Evolutionary conservation across 2,113 vertebrate species (phyloP).

Genomic region (Syngnathoides biaculeatus): DNA sequence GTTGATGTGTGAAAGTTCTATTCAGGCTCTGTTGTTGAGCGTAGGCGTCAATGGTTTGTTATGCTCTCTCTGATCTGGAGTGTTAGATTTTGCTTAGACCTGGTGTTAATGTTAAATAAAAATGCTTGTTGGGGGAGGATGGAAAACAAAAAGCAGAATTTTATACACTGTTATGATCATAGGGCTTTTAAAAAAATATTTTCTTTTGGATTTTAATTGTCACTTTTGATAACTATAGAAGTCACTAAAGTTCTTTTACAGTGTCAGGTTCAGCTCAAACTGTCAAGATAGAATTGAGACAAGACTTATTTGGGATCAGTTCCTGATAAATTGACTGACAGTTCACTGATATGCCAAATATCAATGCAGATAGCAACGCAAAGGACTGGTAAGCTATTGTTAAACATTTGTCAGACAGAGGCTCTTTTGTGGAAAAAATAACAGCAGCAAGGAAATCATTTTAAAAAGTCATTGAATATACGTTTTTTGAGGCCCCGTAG

Average conservation of each 20-base stretch:
- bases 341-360: background rate
- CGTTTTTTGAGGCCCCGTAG: no score
- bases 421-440: background rate
- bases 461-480: no score
- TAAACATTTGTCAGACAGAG: background rate
- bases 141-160: background rate
- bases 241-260: background rate
- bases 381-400: background rate
- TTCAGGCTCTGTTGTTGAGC: conserved; percentile 33
- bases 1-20: conserved; percentile 50
- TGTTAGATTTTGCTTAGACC: conserved; percentile 25
- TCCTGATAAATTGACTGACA: no score
- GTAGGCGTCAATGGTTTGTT: conserved; percentile 51
- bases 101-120: conserved; percentile 35
- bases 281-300: background rate
- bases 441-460: background rate
- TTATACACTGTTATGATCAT: background rate
- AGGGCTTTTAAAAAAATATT: background rate
- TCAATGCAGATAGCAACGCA: background rate
- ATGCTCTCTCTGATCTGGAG: conserved; percentile 33
- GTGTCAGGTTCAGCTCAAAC: background rate
- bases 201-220: background rate
- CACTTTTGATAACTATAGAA: background rate
- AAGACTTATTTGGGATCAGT: background rate
- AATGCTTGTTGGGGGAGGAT: conserved; percentile 15